phyloP scores from a whole-genome alignment of 1,140 invertebrate species.

The Lepeophtheirus salmonis region DNA sequence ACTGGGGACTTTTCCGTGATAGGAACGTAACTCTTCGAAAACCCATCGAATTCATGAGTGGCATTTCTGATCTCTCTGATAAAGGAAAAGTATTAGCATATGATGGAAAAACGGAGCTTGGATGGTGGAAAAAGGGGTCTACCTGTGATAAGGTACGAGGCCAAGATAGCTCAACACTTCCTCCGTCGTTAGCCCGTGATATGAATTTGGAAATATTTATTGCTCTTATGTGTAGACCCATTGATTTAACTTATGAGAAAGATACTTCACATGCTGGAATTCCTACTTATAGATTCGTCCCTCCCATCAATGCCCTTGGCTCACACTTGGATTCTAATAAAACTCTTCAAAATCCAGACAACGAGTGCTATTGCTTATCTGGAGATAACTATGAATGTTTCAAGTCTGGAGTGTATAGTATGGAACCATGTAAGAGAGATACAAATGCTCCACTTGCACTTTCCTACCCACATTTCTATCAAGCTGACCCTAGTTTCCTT shows the following conservation, averaged over 20 bases:
- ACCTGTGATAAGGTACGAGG: slow-evolving; percentile 9
- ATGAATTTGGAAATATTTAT: slow-evolving; percentile 6
- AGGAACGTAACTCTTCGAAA: slow-evolving; percentile 9
- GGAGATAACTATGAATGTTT: slow-evolving; percentile 1
- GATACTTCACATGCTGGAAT: slow-evolving; percentile 2
- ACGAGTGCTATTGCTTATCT: slow-evolving; percentile 8
- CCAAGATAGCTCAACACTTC: slow-evolving; percentile 7
- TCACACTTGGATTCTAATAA: neutral
- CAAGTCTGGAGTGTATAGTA: slow-evolving; percentile 12
- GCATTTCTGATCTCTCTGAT: neutral
- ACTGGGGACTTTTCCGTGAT: slow-evolving; percentile 15
- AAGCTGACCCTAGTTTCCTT: slow-evolving; percentile 8
- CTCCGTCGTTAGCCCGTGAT: neutral
- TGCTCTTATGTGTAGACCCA: slow-evolving; percentile 6
- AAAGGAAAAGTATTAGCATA: slow-evolving; percentile 9
- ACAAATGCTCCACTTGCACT: slow-evolving; percentile 5
- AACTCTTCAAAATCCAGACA: neutral
- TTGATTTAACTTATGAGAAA: slow-evolving; percentile 7
- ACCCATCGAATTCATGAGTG: neutral
- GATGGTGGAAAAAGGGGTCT: slow-evolving; percentile 13
- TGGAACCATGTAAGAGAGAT: slow-evolving; percentile 11
- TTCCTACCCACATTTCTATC: slow-evolving; percentile 15
- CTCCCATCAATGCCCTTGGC: slow-evolving; percentile 6
- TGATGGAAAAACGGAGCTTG: neutral
- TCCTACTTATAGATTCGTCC: neutral